Conservation (phyloP, 2,113 vertebrate species). For the Kryptolebias marmoratus region DNA sequence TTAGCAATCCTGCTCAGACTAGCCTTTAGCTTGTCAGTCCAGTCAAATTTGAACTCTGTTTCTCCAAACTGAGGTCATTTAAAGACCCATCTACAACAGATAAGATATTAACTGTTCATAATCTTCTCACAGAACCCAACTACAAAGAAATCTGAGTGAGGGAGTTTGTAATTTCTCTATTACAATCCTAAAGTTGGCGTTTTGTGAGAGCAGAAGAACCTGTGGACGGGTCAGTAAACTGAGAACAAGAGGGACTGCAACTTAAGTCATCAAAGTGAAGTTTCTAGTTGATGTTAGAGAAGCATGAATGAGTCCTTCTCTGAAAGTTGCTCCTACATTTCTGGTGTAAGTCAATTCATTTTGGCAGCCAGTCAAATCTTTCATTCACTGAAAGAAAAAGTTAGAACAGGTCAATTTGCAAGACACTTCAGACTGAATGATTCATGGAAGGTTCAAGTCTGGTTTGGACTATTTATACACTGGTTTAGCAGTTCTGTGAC, state of each 20-base stretch:
- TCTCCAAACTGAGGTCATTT: too few species aligned
- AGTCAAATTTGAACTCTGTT: too few species aligned
- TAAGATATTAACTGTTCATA: too few species aligned
- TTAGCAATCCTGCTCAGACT: too few species aligned
- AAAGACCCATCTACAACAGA: too few species aligned
- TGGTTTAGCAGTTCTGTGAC: slow-evolving; percentile 47
- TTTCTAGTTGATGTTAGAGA: slow-evolving; percentile 3
- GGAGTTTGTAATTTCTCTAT: too few species aligned
- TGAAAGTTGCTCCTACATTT: not conserved
- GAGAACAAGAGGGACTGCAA: not conserved
- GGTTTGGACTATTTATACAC: slow-evolving; percentile 47
- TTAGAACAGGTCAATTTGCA: slow-evolving; percentile 20
- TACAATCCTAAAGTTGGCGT: too few species aligned
- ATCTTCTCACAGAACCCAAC: too few species aligned
- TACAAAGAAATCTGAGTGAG: too few species aligned
- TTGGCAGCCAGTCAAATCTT: not conserved
- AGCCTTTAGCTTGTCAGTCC: too few species aligned
- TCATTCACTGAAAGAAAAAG: slow-evolving; percentile 11
- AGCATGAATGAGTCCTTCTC: not conserved
- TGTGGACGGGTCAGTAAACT: too few species aligned
- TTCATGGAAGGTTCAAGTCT: slow-evolving; percentile 45
- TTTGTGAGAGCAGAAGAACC: too few species aligned
- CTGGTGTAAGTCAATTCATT: slow-evolving; percentile 4
- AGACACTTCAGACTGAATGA: slow-evolving; percentile 41
- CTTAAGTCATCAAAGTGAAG: not conserved